Evolutionary conservation across 2,888 invertebrate genomes (phyloP), one percentile per base, ranked within the genome.

Genomic region (Sphecodes monilicornis): DNA sequence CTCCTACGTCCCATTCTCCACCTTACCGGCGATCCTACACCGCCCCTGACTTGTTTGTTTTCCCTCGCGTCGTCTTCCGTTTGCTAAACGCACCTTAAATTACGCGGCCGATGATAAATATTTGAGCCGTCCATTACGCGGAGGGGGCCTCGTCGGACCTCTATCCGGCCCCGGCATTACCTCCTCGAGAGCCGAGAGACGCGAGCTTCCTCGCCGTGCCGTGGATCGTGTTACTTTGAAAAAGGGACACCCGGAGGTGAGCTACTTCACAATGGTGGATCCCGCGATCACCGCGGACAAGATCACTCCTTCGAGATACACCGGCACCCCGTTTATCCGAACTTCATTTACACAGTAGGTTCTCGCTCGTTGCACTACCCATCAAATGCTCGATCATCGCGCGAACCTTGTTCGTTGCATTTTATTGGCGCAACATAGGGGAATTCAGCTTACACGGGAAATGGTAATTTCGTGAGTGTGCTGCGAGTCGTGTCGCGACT

Each of bases 81-180:
- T 93, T 94, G 93, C 92, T 93, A 94, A 94, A 93, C 93, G 93
- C 92, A 93, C 93, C 93, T 93, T 93, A 94, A 94, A 94, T 94
- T 94, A 94, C 93, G 93, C 92, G 91, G 92, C 92, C 93, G 93
- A 93, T 93, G 93, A 94, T 93, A 94, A 94, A 94, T 93, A 94
- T 94, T 94, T 93, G 92, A 91, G 89, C 91, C 93, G 93, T 92
- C 93, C 93, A 93, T 93, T 93, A 93, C 92, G 91, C 90, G 90
- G 89, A 86, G 90, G 87, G 90, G 86, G 87, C 85, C 87, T 85
- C 88, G 66, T 36, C 84, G 89, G 87, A 87, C 88, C 81, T 79
- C 78, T 83, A 78, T 72, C 84, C 66, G 66, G 66, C 39, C 39
- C 80, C 85, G 86, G 82, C 79, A 86, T 89, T 89, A 89, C 90